Base-by-base conservation (phyloP, 2,888 invertebrate species). In the Cheilosia soror region DNA sequence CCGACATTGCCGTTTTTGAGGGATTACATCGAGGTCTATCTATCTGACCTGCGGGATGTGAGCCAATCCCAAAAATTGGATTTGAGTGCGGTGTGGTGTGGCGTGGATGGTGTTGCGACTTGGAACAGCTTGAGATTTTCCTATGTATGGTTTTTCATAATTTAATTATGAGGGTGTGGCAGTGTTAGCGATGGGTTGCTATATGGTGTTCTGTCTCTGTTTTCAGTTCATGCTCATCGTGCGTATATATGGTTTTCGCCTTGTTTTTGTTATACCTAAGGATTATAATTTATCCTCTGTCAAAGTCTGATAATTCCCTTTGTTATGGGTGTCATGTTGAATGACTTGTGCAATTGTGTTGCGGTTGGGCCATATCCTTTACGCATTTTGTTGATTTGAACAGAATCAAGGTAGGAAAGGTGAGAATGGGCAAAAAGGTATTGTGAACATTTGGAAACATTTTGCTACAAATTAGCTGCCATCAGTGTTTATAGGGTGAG, bases 161-260 rank as follows among this genome's bases (percentile, higher is more conserved):
- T 87, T 87, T 81, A 85, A 87, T 87, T 87, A 87, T 73, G 73
- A 85, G 85, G 87, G 87, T 87, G 87, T 87, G 87, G 76, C 85
- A 55, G 53, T 75, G 71, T 33, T 31, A 62, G n/a, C 6, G 49
- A n/a, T 5, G 60, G 31, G 15, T n/a, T 42, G 58, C 60, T 7
- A 11, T 15, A 47, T n/a, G n/a, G n/a, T n/a, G n/a, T n/a, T n/a
- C n/a, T n/a, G n/a, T n/a, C n/a, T n/a, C 55, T 44, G 66, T 72
- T 29, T 60, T 63, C 37, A 25, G 37, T 60, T 63, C 37, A 25
- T 47, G 27, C 9, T 57, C 51, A 68, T 37, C 63, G 51, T 76
- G 69, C 80, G 73, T 63, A 47, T 40, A 25, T 47, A 29, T 58
- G 33, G 5, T 29, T 13, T 53, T 60, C 29, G 25, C 49, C 31